Evolutionary conservation across 2,797 vertebrate genomes (phyloP).

Genomic region (Labroides dimidiatus): DNA sequence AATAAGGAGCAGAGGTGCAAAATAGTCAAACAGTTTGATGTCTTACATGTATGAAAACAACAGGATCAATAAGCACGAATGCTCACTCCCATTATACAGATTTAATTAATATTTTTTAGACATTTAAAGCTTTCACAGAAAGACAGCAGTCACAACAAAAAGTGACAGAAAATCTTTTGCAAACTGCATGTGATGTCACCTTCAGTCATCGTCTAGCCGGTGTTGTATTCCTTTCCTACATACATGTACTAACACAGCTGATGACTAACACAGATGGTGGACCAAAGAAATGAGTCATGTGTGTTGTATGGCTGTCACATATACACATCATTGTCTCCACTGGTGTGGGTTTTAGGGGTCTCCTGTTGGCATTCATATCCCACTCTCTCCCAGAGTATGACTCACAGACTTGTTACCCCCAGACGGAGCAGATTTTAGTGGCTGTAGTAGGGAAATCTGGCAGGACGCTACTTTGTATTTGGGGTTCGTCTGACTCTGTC

Average conservation of each 20-base stretch:
- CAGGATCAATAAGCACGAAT: too few species aligned
- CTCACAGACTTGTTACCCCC: conserved; percentile 68
- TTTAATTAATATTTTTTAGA: too few species aligned
- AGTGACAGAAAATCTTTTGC: conserved; percentile 41
- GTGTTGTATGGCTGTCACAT: conserved; percentile 62
- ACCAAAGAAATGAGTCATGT: conserved; percentile 71
- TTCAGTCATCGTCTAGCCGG: conserved; percentile 76
- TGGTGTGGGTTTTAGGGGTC: conserved; percentile 74
- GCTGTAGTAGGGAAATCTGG: conserved; percentile 67
- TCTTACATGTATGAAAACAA: too few species aligned
- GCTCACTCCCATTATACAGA: not conserved
- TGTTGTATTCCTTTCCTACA: conserved; percentile 58
- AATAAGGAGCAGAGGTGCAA: too few species aligned
- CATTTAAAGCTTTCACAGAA: not conserved
- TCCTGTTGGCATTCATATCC: conserved; percentile 73
- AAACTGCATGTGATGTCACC: conserved; percentile 65
- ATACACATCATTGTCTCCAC: conserved; percentile 70
- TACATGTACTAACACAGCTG: conserved; percentile 57
- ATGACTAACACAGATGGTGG: conserved; percentile 76
- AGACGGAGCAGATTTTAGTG: conserved; percentile 64
- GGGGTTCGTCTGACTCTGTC: conserved; percentile 69
- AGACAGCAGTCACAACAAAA: conserved; percentile 38
- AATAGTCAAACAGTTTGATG: too few species aligned
- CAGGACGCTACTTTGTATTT: conserved; percentile 61
- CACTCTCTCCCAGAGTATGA: conserved; percentile 63